phyloP scores from a whole-genome alignment of 1,140 invertebrate species.

The Tetragonula clypearis region DNA sequence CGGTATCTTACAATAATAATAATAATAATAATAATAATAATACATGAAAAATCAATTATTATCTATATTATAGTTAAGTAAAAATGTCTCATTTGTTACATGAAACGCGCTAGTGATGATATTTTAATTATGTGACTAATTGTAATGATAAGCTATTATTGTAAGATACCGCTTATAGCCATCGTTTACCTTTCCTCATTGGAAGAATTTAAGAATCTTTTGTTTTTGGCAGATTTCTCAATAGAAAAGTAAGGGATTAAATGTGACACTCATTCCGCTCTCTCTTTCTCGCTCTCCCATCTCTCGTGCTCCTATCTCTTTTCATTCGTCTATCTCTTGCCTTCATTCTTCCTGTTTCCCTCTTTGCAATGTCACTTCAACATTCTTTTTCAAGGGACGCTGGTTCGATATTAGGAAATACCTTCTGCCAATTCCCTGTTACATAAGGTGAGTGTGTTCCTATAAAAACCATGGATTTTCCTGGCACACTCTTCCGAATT shows the following conservation, averaged over 20 bases:
- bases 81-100: too few species aligned
- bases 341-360: conserved; percentile 23
- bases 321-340: conserved; percentile 27
- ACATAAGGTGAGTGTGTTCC: conserved; percentile 58
- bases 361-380: conserved; percentile 53
- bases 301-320: neutral
- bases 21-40: too few species aligned
- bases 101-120: neutral
- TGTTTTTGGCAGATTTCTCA: conserved; percentile 46
- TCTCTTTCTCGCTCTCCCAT: neutral
- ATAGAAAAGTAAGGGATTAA: neutral
- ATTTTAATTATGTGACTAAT: neutral
- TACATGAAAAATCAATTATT: too few species aligned
- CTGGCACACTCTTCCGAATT: conserved; percentile 52
- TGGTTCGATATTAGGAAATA: conserved; percentile 71
- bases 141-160: neutral
- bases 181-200: neutral
- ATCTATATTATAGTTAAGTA: too few species aligned
- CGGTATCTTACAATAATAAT: too few species aligned
- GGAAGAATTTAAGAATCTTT: conserved; percentile 26
- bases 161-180: neutral
- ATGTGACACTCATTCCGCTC: neutral
- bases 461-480: conserved; percentile 58
- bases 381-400: conserved; percentile 65
- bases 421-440: conserved; percentile 67